Evolutionary conservation across 2,113 vertebrate species (phyloP).

Genomic region (Calonectris borealis): DNA sequence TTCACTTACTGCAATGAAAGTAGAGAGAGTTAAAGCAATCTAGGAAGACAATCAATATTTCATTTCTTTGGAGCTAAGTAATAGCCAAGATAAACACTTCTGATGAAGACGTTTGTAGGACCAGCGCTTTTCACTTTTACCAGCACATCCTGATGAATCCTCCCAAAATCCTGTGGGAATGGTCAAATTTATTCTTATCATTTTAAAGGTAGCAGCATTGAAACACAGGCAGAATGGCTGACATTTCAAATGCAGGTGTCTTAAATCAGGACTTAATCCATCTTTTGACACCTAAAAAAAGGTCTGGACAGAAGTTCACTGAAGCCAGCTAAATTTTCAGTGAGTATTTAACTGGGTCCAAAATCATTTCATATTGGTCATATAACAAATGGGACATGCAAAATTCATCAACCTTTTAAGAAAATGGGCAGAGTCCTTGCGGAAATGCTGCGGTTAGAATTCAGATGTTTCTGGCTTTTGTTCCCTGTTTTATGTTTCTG

Average conservation of each 20-base stretch:
- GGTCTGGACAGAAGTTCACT: neutral
- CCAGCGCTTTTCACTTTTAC: neutral
- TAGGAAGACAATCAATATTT: slow-evolving; percentile 17
- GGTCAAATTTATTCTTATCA: neutral
- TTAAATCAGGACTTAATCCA: neutral
- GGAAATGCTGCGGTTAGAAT: neutral
- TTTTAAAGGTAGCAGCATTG: neutral
- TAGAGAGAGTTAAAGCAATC: neutral
- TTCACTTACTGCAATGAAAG: neutral
- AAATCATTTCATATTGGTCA: neutral
- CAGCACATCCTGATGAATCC: neutral
- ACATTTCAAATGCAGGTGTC: neutral
- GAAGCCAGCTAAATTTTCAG: neutral
- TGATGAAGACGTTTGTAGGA: neutral
- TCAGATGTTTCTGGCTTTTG: neutral
- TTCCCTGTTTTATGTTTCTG: neutral
- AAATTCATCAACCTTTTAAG: neutral
- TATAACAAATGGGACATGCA: neutral
- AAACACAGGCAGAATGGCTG: neutral
- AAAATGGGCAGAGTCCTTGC: neutral
- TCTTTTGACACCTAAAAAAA: neutral
- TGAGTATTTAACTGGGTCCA: neutral
- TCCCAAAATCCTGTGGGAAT: neutral
- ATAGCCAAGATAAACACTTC: neutral
- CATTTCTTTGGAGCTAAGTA: slow-evolving; percentile 5